Base-by-base conservation (phyloP, 2,888 invertebrate genomes). In the Zhengitettix transpicula region DNA sequence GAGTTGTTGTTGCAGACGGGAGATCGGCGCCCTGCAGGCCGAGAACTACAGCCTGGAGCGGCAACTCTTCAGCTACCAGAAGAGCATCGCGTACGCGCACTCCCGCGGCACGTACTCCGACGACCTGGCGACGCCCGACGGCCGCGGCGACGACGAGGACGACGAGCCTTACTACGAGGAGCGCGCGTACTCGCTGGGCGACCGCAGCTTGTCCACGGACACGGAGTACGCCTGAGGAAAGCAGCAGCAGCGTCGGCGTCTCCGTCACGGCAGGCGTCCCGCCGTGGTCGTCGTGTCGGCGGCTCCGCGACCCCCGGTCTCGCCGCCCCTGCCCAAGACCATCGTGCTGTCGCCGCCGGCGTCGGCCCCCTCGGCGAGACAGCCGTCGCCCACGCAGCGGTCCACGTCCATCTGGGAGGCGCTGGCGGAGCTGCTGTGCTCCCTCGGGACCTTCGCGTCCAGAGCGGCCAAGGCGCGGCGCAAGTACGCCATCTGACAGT, bases 31-130 rank as follows among this genome's bases (percentile, higher is more conserved):
- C 12, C 77, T 89, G 57, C 88, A 89, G 71, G 83, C 87, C n/a
- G 89, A 89, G 73, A 89, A 89, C 72, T 85, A 87, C 72, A 84
- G 84, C 63, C 76, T 89, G 68, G 89, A 89, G 74, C 78, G 87
- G 66, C 88, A 89, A 72, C 74, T 89, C 64, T 85, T 89, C 76
- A 86, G 85, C 72, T 89, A 89, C 71, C 89, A 89, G 74, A 84
- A 86, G 73, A 85, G 85, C 69, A 78, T 89, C 64, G 84, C 87
- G 56, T 83, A 80, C 68, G 84, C 84, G 56, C 84, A 85, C 71
- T 81, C 84, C 55, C 79, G 72, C 42, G 80, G 77, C 64, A 77
- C 75, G 64, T 80, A 77, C 68, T 70, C 70, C 40, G 72, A 72
- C 62, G 71, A 71, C 57, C 62, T 69, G 59, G 65, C 73, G 70